Evolutionary conservation across 2,888 invertebrate genomes (phyloP).

Genomic region (Folsomia manolachei): DNA sequence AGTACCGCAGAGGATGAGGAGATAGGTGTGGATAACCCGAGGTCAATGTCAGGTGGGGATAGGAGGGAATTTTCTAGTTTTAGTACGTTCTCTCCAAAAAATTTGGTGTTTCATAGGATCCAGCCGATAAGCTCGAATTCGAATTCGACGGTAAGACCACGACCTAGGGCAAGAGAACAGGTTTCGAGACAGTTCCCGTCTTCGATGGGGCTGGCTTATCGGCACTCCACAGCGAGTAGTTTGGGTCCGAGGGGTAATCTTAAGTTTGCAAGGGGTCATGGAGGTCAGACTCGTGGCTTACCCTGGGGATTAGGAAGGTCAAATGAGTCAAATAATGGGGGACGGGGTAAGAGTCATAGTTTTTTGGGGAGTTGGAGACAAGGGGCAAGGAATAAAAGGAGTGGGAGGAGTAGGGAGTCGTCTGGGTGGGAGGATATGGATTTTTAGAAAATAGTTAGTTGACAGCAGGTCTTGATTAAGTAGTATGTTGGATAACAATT

Average conservation of each 20-base stretch:
- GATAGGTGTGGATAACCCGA: too few species aligned
- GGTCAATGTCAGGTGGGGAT: too few species aligned
- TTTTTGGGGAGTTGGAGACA: not conserved
- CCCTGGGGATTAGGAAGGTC: not conserved
- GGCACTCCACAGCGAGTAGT: not conserved
- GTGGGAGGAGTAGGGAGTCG: not conserved
- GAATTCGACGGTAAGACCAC: not conserved
- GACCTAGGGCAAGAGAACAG: too few species aligned
- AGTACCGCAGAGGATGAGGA: too few species aligned
- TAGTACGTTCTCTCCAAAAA: conserved; percentile 33
- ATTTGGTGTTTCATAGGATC: conserved; percentile 25
- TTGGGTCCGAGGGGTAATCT: not conserved
- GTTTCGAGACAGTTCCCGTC: too few species aligned
- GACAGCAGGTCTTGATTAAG: too few species aligned
- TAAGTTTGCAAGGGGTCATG: not conserved
- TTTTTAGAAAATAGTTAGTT: too few species aligned
- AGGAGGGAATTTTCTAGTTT: too few species aligned
- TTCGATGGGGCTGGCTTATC: not conserved
- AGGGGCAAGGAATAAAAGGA: not conserved
- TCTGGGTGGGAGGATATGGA: too few species aligned
- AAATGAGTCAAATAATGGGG: too few species aligned
- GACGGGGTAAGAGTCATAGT: not conserved
- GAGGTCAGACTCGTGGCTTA: not conserved
- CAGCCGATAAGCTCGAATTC: not conserved
- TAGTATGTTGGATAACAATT: too few species aligned